Percentiles rank a stretch among this genome's conserved stretches.
phyloP scores from a whole-genome alignment of 2,888 invertebrate species.

The Aporophyla nigra region DNA sequence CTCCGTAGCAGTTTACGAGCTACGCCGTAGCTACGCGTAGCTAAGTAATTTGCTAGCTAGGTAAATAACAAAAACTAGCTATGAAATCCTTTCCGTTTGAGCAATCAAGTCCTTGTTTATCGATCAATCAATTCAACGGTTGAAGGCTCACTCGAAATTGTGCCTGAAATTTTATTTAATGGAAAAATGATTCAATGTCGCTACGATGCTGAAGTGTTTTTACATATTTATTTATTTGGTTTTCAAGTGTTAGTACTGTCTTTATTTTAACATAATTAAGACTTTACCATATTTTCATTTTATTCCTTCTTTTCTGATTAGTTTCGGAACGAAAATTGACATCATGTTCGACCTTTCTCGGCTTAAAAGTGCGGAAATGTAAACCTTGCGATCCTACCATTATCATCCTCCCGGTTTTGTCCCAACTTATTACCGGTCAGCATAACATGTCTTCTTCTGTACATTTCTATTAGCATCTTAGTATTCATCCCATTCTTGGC shows the following conservation, averaged over 20 bases:
- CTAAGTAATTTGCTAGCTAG: not conserved
- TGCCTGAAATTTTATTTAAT: conserved; percentile 41
- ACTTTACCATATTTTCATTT: not conserved
- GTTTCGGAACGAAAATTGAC: not conserved
- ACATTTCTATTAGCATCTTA: not conserved
- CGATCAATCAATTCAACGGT: conserved; percentile 50
- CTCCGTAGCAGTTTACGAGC: not conserved
- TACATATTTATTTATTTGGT: conserved; percentile 55
- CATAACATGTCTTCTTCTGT: not conserved
- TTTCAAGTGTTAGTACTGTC: conserved; percentile 51
- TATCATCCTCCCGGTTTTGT: not conserved
- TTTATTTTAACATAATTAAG: not conserved
- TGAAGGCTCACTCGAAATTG: conserved; percentile 55
- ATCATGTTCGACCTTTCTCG: not conserved
- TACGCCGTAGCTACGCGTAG: conserved; percentile 13
- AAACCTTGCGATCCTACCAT: not conserved
- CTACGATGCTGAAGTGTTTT: conserved; percentile 57
- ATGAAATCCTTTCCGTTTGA: conserved; percentile 10
- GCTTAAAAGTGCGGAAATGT: too few species aligned
- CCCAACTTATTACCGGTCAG: not conserved
- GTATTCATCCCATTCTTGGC: not conserved
- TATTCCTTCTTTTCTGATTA: not conserved
- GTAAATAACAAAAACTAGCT: conserved; percentile 17
- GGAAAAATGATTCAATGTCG: conserved; percentile 45
- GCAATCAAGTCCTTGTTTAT: conserved; percentile 39